Base-by-base conservation (phyloP, 2,113 vertebrate genomes). In the Herpailurus yagouaroundi region DNA sequence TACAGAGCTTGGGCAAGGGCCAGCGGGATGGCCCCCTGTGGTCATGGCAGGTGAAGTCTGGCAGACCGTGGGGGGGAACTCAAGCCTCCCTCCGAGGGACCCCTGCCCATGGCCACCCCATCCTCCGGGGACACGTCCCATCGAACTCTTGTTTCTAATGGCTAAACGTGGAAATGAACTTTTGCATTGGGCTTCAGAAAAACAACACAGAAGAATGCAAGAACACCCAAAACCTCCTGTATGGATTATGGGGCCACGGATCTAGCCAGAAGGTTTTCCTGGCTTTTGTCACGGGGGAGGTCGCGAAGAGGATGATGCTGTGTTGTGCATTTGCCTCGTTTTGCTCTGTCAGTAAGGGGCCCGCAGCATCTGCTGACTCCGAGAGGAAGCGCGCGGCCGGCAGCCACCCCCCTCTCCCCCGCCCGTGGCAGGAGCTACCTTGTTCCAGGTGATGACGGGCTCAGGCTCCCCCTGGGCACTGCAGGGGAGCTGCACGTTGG, bases 361-460 rank as follows among this genome's bases (percentile, higher is more conserved):
- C 36, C 31, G 1, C 3, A 4, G 29, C 15, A 2, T 15, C 18
- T 7, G 45, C 23, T 10, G 19, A 55, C 3, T 3, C 9, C 0
- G 25, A 91, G 14, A 87, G 2, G 85, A 0, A 50, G 16, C 0
- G 57, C 69, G n/a, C 6, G 15, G 66, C 48, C 45, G 7, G 1
- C 45, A 45, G 45, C 45, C 55, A 21, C 55, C 55, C 55, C 55
- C 1, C 18, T 5, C 55, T 2, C 57, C 23, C 63, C 16, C 1
- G 15, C 33, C 38, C 4, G 1, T 4, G 1, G n/a, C 19, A 18
- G 66, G 60, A 0, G 1, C 98, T 98, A 99, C 99, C 99, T 99
- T 99, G 98, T 99, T 99, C 99, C 99, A 99, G 68, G 99, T 99
- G 98, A 99, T 99, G 92, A 99, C 98, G 10, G 99, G 99, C 79